Base-by-base conservation (phyloP, 1,140 invertebrate species). In the Hermatobates lingyangjiaoensis region DNA sequence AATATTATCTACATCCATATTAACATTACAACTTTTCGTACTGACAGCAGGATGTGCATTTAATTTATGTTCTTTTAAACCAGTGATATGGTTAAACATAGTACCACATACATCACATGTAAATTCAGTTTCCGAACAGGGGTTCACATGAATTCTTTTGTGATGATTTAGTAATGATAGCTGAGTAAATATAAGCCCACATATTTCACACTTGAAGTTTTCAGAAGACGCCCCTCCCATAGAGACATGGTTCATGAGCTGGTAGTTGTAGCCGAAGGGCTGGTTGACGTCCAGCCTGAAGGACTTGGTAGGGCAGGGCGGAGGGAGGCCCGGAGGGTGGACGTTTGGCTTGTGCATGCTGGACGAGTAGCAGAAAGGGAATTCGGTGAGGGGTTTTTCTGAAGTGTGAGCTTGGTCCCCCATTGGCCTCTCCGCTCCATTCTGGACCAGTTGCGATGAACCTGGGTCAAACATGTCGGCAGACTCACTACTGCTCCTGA, bases 181-280 rank as follows among this genome's bases (percentile, higher is more conserved):
- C 61, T 87, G 83, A 1, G 77, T 77, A 63, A 87, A 87, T 66
- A 84, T 82, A 26, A 85, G 64, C 25, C 83, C 83, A 62, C 84
- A 87, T 3, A 86, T 78, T 65, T 87, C 84, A 65, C 84, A 87
- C 66, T 87, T 87, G 62, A 83, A 86, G 53, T 80, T 84, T 15
- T 83, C 82, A 59, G 81, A 80, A 20, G 77, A 79, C 58, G 83
- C 82, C 12, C 70, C 67, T 1, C 70, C 66, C 24, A 73, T 63
- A 27, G 69, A 72, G 70, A 73, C 72, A 55, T 73, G 71, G 57
- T 72, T 73, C 26, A 74, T 61, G 52, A 72, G 58, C 21, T 70
- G 69, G 54, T 65, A 65, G 50, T 72, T 73, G 56, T 74, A 74
- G 50, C 68, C 64, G 49, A 72, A 72, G 4, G 71, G 71, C 53